Evolutionary conservation across 2,797 vertebrate species (phyloP).

Genomic region (Lerista edwardsae): DNA sequence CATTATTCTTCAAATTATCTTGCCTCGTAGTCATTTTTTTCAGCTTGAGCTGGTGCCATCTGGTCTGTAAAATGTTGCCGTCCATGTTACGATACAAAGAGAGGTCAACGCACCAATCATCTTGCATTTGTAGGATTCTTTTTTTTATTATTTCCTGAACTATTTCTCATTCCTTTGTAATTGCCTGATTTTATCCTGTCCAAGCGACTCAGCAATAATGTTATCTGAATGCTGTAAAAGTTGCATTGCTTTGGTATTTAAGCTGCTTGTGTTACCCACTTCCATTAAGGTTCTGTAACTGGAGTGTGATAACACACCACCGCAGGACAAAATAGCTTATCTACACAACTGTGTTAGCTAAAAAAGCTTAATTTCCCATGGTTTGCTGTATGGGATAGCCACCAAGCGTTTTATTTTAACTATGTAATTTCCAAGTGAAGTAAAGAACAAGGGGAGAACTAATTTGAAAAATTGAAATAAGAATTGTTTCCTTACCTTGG

Average conservation of each 20-base stretch:
- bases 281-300: constrained; percentile 59
- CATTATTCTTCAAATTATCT: constrained; percentile 74
- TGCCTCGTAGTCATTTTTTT: constrained; percentile 63
- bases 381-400: constrained; percentile 52
- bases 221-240: constrained; percentile 59
- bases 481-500: too few relatives aligned
- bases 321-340: constrained; percentile 66
- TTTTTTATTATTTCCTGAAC: constrained; percentile 58
- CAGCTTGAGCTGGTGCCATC: constrained; percentile 72
- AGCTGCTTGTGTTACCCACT: constrained; percentile 61
- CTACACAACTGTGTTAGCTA: constrained; percentile 54
- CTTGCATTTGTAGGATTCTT: constrained; percentile 48
- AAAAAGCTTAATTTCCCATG: constrained; percentile 40
- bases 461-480: constrained; percentile 64
- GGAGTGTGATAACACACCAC: constrained; percentile 62
- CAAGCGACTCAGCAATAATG: constrained; percentile 63
- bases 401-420: constrained; percentile 56
- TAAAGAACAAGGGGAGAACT: constrained; percentile 9
- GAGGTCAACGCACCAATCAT: constrained; percentile 61
- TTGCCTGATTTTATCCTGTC: constrained; percentile 65
- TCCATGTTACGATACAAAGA: constrained; percentile 58
- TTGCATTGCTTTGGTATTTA: constrained; percentile 49
- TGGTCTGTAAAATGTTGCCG: constrained; percentile 65
- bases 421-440: constrained; percentile 38
- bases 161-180: constrained; percentile 62